Percentiles rank a stretch among this genome's conserved stretches.
These are phyloP conservation scores for Agelaius phoeniceus DNA, from an alignment of 2,113 vertebrate genomes.

Conservation along the genomic window DNA sequence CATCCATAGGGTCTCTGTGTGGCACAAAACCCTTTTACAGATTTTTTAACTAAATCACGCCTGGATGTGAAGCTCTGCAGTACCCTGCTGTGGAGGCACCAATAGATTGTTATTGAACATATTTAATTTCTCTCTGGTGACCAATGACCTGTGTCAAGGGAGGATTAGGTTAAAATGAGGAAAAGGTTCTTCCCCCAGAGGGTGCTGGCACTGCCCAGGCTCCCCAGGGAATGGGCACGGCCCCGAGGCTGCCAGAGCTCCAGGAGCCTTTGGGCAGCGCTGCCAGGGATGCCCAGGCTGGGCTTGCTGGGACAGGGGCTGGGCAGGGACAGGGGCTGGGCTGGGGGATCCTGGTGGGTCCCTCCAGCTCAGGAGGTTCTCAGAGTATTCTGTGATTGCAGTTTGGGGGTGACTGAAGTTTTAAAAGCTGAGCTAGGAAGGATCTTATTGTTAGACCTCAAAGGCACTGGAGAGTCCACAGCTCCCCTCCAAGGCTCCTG, in stretches of 20 bases:
- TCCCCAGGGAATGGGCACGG: neutral
- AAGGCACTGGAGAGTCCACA: neutral
- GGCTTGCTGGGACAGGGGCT: neutral
- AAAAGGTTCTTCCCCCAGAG: neutral
- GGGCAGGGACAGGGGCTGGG: accelerated
- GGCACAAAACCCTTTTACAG: neutral
- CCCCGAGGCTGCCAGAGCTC: neutral
- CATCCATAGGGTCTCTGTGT: neutral
- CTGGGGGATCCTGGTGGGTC: accelerated
- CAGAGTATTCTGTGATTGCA: neutral
- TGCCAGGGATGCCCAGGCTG: neutral
- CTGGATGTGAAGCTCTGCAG: neutral
- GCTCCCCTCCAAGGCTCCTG: neutral
- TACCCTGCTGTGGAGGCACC: neutral
- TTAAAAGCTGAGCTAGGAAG: neutral
- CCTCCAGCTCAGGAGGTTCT: neutral
- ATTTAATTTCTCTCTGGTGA: neutral
- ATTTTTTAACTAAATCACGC: neutral
- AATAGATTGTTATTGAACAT: neutral
- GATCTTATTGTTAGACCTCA: neutral
- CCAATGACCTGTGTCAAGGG: neutral
- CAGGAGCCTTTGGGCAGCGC: neutral
- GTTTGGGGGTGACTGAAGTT: neutral
- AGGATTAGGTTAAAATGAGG: neutral
- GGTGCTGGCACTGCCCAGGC: neutral